phyloP scores from a whole-genome alignment of 2,888 invertebrate species.

The Pollenia amentaria region DNA sequence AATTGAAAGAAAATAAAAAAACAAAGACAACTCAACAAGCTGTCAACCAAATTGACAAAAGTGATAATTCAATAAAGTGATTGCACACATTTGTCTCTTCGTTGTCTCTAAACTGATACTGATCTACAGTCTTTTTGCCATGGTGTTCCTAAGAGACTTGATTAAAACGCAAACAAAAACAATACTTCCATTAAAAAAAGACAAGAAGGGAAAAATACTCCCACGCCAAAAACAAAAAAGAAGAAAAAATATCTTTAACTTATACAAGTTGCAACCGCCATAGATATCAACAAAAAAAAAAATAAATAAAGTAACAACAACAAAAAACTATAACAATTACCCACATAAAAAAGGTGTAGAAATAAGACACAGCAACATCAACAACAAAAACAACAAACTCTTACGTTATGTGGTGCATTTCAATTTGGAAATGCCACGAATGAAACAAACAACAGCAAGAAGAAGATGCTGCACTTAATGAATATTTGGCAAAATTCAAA shows the following conservation, averaged over 20 bases:
- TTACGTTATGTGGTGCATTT: constrained; percentile 68
- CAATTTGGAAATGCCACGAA: constrained; percentile 72
- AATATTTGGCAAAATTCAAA: constrained; percentile 32
- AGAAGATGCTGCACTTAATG: constrained; percentile 57
- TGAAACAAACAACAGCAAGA: constrained; percentile 37
- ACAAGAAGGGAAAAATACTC: constrained; percentile 77
- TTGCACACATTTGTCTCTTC: constrained; percentile 83
- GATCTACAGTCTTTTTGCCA: constrained; percentile 76
- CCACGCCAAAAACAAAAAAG: constrained; percentile 80
- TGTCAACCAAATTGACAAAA: constrained; percentile 74
- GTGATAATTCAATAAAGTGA: constrained; percentile 78
- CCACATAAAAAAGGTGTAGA: constrained; percentile 70
- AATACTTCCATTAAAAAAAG: constrained; percentile 65
- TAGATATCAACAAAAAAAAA: constrained; percentile 62
- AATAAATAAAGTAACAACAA: constrained; percentile 47
- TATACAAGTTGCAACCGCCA: constrained; percentile 74
- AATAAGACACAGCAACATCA: constrained; percentile 64
- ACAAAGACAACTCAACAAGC: constrained; percentile 59
- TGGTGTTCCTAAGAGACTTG: constrained; percentile 21
- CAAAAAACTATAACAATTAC: constrained; percentile 73
- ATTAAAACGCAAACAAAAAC: constrained; percentile 52
- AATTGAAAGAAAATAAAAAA: constrained; percentile 36
- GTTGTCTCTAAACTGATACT: constrained; percentile 76
- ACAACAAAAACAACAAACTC: constrained; percentile 53
- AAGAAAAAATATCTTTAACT: constrained; percentile 33